Evolutionary conservation across 2,888 invertebrate species (phyloP).

Genomic region (Mesorhabditis belari): DNA sequence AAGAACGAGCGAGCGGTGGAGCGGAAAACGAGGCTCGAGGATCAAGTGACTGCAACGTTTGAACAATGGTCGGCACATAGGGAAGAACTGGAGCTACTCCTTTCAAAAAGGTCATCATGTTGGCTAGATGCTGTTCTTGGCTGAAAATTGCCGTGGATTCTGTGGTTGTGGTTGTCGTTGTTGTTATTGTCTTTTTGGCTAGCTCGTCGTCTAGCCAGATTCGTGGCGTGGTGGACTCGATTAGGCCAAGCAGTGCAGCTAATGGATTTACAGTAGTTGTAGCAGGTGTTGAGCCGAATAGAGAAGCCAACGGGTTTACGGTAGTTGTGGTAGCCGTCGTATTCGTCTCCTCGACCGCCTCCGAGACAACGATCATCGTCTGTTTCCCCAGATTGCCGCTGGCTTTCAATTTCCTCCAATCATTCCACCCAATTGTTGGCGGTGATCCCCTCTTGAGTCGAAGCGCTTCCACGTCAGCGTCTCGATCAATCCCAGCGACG

Average conservation of each 20-base stretch:
- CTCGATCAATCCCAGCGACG: too few species aligned
- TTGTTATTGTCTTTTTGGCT: too few species aligned
- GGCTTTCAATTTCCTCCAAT: conserved; percentile 22
- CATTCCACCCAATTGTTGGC: conserved; percentile 17
- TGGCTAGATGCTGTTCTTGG: conserved; percentile 19
- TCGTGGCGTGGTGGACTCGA: not conserved
- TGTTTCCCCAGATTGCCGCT: conserved; percentile 11
- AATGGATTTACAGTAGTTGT: conserved; percentile 4
- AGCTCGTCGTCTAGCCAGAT: not conserved
- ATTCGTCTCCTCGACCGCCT: conserved; percentile 19
- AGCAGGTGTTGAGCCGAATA: too few species aligned
- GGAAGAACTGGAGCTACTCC: conserved; percentile 37
- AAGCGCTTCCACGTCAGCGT: too few species aligned
- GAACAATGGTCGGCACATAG: conserved; percentile 30
- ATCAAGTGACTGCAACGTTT: conserved; percentile 25
- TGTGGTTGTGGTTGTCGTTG: not conserved
- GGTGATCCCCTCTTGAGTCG: not conserved
- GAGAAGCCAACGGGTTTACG: not conserved
- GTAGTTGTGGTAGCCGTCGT: conserved; percentile 1
- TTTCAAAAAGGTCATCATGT: conserved; percentile 30
- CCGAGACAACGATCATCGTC: conserved; percentile 33
- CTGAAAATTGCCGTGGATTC: not conserved
- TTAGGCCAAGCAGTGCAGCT: conserved; percentile 1
- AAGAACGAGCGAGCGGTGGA: not conserved
- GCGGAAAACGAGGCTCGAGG: conserved; percentile 3